phyloP scores from a whole-genome alignment of 2,888 invertebrate species.

The Chrysolina haemoptera region DNA sequence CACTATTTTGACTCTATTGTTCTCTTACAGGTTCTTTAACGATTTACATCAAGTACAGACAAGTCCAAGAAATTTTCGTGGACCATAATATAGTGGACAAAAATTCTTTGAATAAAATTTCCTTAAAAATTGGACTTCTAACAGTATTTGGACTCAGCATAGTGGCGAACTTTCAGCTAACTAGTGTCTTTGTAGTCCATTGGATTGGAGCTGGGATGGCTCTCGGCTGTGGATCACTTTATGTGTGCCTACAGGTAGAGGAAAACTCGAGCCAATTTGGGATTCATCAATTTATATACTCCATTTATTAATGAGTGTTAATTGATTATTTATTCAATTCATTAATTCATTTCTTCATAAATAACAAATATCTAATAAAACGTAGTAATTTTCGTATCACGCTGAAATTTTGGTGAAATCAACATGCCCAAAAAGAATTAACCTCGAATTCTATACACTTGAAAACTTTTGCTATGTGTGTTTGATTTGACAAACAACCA shows the following conservation, averaged over 20 bases:
- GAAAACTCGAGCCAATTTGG: not conserved
- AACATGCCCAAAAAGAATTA: too few species aligned
- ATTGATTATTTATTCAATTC: too few species aligned
- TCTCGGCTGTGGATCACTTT: slow-evolving; percentile 73
- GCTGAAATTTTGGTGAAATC: too few species aligned
- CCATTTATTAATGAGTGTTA: too few species aligned
- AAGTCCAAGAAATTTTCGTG: slow-evolving; percentile 47
- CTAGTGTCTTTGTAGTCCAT: slow-evolving; percentile 72
- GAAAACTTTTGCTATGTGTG: too few species aligned
- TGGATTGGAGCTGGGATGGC: slow-evolving; percentile 74
- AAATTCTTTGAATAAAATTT: slow-evolving; percentile 54
- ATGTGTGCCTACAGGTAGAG: slow-evolving; percentile 72
- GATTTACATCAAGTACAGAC: slow-evolving; percentile 54
- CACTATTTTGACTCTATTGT: slow-evolving; percentile 13
- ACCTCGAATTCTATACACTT: too few species aligned
- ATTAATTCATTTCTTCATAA: too few species aligned
- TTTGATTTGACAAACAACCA: too few species aligned
- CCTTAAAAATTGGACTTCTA: slow-evolving; percentile 70
- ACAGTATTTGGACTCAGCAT: slow-evolving; percentile 73
- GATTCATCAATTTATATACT: not conserved
- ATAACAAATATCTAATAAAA: too few species aligned
- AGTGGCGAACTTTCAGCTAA: slow-evolving; percentile 77
- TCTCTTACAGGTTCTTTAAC: slow-evolving; percentile 42
- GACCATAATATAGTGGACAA: slow-evolving; percentile 48
- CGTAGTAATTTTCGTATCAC: too few species aligned